Conservation (phyloP, 2,797 vertebrate genomes). For the Oophaga sylvatica region DNA sequence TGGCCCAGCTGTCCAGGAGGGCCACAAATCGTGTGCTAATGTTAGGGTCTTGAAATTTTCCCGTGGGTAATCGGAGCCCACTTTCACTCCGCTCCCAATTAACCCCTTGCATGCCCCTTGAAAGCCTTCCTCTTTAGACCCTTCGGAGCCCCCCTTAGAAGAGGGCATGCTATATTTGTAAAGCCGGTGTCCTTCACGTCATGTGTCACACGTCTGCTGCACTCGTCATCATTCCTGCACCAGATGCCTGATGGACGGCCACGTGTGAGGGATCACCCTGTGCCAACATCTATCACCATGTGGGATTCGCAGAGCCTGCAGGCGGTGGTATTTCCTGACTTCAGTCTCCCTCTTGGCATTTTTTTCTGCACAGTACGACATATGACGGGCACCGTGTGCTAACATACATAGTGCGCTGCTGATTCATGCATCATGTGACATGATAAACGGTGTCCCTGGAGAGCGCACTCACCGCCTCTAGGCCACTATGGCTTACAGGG, state of each 20-base stretch:
- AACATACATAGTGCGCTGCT: conserved; percentile 20
- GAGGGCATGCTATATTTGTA: conserved; percentile 64
- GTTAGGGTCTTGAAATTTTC: background rate
- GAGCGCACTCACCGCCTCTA: background rate
- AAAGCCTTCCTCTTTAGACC: background rate
- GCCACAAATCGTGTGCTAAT: background rate
- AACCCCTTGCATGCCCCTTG: conserved; percentile 3
- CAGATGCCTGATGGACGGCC: conserved; percentile 64
- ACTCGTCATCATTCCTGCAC: conserved; percentile 66
- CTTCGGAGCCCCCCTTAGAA: background rate
- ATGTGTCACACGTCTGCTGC: conserved; percentile 66
- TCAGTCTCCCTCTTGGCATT: background rate
- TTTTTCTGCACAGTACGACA: conserved; percentile 11
- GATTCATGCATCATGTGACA: conserved; percentile 28
- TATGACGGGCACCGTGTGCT: conserved; percentile 3
- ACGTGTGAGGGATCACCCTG: conserved; percentile 27
- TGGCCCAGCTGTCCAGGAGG: background rate
- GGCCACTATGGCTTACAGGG: background rate
- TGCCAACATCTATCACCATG: conserved; percentile 23
- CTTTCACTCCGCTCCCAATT: background rate
- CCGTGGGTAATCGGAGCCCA: background rate
- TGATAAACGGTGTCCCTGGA: conserved; percentile 9
- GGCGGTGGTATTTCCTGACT: conserved; percentile 48
- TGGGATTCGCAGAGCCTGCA: conserved; percentile 43
- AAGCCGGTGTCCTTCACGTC: conserved; percentile 64